A percentile compares a stretch with the other conserved stretches of the same genome.
phyloP scores from a whole-genome alignment of 2,797 vertebrate genomes.

The Eospalax fontanierii region DNA sequence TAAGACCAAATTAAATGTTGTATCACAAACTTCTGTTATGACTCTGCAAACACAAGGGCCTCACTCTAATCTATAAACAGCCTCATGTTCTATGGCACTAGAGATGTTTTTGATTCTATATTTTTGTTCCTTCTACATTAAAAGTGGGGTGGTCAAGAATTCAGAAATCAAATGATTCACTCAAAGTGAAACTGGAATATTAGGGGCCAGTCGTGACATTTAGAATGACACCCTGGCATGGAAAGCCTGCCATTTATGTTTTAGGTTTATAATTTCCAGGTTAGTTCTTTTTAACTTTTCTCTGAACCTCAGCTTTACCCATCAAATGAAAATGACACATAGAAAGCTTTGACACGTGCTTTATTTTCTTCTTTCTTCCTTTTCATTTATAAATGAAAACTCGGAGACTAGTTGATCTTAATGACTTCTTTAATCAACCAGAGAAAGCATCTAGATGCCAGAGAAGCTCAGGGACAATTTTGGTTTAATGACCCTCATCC shows the following conservation, averaged over 20 bases:
- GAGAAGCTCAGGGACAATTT: background rate
- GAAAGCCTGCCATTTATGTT: background rate
- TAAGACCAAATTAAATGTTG: slow-evolving; percentile 35
- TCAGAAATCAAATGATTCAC: slow-evolving; percentile 6
- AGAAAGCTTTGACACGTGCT: background rate
- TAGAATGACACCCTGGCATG: background rate
- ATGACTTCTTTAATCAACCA: background rate
- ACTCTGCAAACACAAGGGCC: slow-evolving; percentile 14
- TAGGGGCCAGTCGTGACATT: background rate
- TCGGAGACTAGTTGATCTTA: background rate
- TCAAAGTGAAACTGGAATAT: background rate
- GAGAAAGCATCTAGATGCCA: background rate
- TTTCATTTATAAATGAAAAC: background rate
- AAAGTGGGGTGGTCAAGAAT: background rate
- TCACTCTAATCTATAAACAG: slow-evolving; percentile 36
- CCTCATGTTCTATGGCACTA: background rate
- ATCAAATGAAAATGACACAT: background rate
- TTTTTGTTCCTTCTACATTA: slow-evolving; percentile 6
- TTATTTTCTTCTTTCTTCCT: background rate
- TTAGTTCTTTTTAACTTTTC: background rate
- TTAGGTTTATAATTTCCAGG: background rate
- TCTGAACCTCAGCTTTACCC: background rate
- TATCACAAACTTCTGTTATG: background rate
- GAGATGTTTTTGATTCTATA: no score
- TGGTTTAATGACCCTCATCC: background rate